Evolutionary conservation across 2,888 invertebrate genomes (phyloP), one percentile per base, ranked within the genome.

Genomic region (Trissoscelio sp.): DNA sequence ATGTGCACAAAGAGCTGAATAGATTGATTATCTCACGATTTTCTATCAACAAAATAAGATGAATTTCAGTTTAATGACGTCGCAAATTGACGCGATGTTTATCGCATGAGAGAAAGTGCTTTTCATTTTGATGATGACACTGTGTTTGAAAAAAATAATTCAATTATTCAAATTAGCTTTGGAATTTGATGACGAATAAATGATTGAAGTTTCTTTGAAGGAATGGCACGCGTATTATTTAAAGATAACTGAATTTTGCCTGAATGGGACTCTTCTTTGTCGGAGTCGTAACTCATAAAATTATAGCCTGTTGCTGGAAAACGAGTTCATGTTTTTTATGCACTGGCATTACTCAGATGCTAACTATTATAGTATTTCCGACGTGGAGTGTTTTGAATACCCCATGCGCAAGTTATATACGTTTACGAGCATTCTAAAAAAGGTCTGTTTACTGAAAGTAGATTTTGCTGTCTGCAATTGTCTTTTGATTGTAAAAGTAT

Each of bases 401-500:
- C 57, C 53, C 66, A n/a, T n/a, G n/a, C n/a, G n/a, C n/a, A n/a
- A n/a, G n/a, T n/a, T n/a, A n/a, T n/a, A n/a, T 24, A 24, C 46
- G 73, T 64, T 73, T 73, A 73, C 37, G 73, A 37, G 44, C 37
- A 16, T n/a, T n/a, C 16, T 55, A 34, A 64, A 73, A 70, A 70
- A 55, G 62, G 42, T 55, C 24, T 73, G 73, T 73, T 73, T 73
- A 55, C 51, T 14, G 51, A 72, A 72, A 70, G 20, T 37, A 39
- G 12, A 44, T 55, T 28, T 42, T 34, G 7, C 51, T 55, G n/a
- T 44, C 18, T 55, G 14, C 5, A 31, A 42, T 55, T 42, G 20
- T 51, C 11, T 16, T 37, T 51, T 16, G 7, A 44, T 39, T 39
- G 20, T n/a, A n/a, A n/a, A n/a, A n/a, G n/a, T n/a, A n/a, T n/a